Conservation (phyloP, 2,888 invertebrate genomes). For the Lumbricus terrestris region DNA sequence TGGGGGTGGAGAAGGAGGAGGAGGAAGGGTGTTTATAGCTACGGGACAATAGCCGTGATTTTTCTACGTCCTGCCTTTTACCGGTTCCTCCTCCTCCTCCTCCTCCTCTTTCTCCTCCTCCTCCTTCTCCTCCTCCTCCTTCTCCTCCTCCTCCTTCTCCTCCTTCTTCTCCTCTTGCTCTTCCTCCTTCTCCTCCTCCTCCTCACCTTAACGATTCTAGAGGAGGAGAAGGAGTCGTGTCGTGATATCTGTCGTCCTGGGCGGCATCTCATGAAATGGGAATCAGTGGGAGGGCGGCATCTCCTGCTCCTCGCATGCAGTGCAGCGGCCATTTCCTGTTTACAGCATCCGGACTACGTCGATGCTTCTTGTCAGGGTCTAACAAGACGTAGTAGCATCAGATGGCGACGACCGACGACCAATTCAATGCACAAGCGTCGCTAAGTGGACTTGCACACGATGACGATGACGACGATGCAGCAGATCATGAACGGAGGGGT, state of each 20-base stretch:
- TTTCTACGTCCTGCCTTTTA: background rate
- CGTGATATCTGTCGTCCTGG: background rate
- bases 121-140: no score
- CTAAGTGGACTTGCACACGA: background rate
- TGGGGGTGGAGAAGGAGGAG: no score
- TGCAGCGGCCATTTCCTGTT: background rate
- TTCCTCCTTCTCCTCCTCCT: background rate
- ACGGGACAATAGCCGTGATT: background rate
- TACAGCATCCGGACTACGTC: background rate
- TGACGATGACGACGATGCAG: no score
- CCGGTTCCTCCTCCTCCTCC: background rate
- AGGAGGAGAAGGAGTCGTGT: no score
- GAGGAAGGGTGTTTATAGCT: no score
- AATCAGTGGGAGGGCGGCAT: background rate
- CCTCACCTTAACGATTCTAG: background rate
- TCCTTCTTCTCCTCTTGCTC: background rate
- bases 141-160: no score
- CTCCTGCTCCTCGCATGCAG: background rate
- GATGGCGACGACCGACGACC: background rate
- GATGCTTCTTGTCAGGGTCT: background rate
- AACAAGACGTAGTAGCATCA: background rate
- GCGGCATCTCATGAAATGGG: background rate
- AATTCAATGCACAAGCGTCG: background rate
- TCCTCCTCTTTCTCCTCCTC: no score
- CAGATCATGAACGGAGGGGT: background rate